A percentile compares a stretch with the other conserved stretches of the same genome.
Evolutionary conservation across 2,797 vertebrate species (phyloP).

Genomic region (Adelosebastes latens): DNA sequence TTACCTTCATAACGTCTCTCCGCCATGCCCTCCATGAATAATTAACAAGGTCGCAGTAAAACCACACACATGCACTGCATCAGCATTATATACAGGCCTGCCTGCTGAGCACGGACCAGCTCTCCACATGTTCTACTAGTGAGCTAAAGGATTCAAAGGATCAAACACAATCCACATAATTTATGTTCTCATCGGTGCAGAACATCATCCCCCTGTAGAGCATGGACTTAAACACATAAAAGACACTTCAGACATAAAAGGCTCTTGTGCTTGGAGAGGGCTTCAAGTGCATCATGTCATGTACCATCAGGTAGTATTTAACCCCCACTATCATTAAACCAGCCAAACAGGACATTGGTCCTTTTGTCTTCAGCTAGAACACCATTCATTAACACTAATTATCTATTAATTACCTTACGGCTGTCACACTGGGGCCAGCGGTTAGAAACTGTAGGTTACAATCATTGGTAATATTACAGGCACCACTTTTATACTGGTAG

Average conservation of each 20-base stretch:
- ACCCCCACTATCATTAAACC: conserved; percentile 54
- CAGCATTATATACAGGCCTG: conserved; percentile 31
- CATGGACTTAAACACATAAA: conserved; percentile 5
- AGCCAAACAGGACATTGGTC: neutral
- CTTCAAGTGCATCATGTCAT: conserved; percentile 25
- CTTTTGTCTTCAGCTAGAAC: conserved; percentile 29
- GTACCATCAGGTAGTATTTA: conserved; percentile 36
- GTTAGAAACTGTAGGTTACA: conserved; percentile 3
- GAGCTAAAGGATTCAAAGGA: conserved; percentile 19
- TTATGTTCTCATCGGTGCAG: conserved; percentile 10
- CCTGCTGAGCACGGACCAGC: conserved; percentile 30
- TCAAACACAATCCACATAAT: conserved; percentile 16
- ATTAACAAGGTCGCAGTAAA: conserved; percentile 71
- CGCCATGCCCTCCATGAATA: conserved; percentile 73
- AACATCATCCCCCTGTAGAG: neutral
- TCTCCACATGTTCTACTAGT: conserved; percentile 2
- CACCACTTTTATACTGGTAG: neutral
- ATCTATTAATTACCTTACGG: conserved; percentile 33
- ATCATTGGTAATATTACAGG: conserved; percentile 11
- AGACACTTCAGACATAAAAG: conserved; percentile 20
- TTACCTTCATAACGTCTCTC: conserved; percentile 61
- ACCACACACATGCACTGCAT: conserved; percentile 47
- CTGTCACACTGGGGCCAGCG: conserved; percentile 10
- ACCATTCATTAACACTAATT: conserved; percentile 55
- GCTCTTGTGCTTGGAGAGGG: conserved; percentile 10